Evolutionary conservation across 2,113 vertebrate genomes (phyloP).

Genomic region (Solea senegalensis): DNA sequence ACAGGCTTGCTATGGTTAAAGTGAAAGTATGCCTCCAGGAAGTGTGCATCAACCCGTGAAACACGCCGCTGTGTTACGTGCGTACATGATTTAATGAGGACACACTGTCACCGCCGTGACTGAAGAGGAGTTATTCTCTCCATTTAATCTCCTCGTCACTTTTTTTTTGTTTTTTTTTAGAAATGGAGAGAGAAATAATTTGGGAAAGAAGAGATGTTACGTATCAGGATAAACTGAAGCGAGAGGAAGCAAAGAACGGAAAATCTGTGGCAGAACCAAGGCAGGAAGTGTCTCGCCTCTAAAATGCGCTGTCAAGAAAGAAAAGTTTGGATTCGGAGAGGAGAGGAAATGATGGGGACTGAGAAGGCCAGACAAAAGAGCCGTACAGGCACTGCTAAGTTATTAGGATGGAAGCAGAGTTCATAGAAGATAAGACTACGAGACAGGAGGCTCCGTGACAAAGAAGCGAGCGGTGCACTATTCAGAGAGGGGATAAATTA

Average conservation of each 20-base stretch:
- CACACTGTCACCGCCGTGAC: too few relatives aligned
- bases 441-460: conserved; percentile 23
- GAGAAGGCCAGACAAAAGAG: background rate
- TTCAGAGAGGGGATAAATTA: conserved; percentile 38
- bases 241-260: background rate
- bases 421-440: conserved; percentile 20
- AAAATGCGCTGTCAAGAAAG: background rate
- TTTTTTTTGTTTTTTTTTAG: too few relatives aligned
- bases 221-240: too few relatives aligned
- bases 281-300: background rate
- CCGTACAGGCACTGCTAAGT: conserved; percentile 5
- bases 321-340: background rate
- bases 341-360: background rate
- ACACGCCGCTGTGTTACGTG: too few relatives aligned
- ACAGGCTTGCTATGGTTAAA: too few relatives aligned
- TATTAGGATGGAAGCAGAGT: conserved; percentile 1
- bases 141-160: too few relatives aligned
- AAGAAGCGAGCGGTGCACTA: conserved; percentile 18
- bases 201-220: too few relatives aligned
- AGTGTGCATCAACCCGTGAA: too few relatives aligned
- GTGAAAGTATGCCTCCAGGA: too few relatives aligned
- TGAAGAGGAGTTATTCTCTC: too few relatives aligned
- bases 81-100: too few relatives aligned
- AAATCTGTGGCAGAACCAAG: conserved; percentile 23
- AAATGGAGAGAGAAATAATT: too few relatives aligned